Base-by-base conservation (phyloP, 1,140 invertebrate genomes). In the Dendroctonus ponderosae region DNA sequence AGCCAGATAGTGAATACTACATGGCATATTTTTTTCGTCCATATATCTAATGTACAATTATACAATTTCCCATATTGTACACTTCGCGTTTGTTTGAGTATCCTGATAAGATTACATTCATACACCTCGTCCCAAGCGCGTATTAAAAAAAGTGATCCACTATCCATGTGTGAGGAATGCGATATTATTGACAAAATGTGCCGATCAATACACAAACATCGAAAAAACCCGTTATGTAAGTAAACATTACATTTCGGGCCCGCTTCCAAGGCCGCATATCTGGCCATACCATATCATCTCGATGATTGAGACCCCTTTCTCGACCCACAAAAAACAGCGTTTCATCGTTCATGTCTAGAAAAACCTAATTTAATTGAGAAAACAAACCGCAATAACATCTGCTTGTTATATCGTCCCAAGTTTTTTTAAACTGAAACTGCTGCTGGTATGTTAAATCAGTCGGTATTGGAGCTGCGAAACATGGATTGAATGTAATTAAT, bases 171-270 rank as follows among this genome's bases (percentile, higher is more conserved):
- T 26, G 43, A 46, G 43, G 43, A 2, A 46, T 46, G 43, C 43
- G 49, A 58, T 58, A 58, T 38, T 58, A 43, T 58, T 58, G 56
- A 58, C 56, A 58, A 58, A 58, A 56, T n/a, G 53, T 40, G 53
- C 37, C n/a, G 41, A 58, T 58, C 12, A 26, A 14, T 40, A 58
- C 15, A 54, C 52, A 54, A 54, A 37, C 7, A 54, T 26, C 41
- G 42, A 58, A 58, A 58, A 58, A 58, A 43, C 56, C 56, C 56
- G 56, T 58, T 58, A 58, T 46, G 15, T 58, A 58, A 58, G 56
- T 58, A 58, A 58, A 58, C 42, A 58, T 44, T 43, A 44, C 40
- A 44, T 58, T 58, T 44, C 56, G 56, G 26, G 38, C 9, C n/a
- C 53, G 53, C 5, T 14, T 26, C 39, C 53, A 56, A 56, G 53